Evolutionary conservation across 2,113 vertebrate species (phyloP).

Genomic region (Toxotes jaculatrix): DNA sequence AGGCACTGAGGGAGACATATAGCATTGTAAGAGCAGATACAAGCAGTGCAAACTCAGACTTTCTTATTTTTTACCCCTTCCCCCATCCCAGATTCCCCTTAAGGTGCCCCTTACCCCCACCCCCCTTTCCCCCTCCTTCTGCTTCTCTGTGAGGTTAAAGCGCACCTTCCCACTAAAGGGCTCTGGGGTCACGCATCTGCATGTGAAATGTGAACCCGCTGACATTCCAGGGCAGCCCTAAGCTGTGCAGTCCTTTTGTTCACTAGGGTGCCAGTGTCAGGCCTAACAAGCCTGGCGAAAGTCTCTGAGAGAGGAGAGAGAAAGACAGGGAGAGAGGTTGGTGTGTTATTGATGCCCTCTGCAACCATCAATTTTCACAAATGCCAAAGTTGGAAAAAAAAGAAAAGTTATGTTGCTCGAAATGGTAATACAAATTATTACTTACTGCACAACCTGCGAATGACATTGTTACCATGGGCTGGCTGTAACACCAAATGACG

Average conservation of each 20-base stretch:
- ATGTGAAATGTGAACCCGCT: conserved; percentile 97
- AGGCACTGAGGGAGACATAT: conserved; percentile 36
- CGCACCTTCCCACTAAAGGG: conserved; percentile 88
- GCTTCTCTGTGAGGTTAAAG: conserved; percentile 86
- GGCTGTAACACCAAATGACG: conserved; percentile 7
- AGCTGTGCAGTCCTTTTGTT: conserved; percentile 91
- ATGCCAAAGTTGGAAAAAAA: conserved; percentile 43
- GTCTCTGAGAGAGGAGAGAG: conserved; percentile 53
- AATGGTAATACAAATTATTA: conserved; percentile 22
- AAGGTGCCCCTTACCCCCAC: conserved; percentile 81
- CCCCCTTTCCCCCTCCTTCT: conserved; percentile 78
- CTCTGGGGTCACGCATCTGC: conserved; percentile 94
- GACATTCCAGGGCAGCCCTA: conserved; percentile 92
- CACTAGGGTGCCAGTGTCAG: conserved; percentile 90
- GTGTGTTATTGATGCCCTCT: conserved; percentile 60
- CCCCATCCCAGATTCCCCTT: conserved; percentile 65
- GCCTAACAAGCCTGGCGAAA: conserved; percentile 88
- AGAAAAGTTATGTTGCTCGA: conserved; percentile 29
- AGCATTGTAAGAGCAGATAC: conserved; percentile 53
- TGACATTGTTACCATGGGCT: conserved; percentile 20
- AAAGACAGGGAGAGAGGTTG: conserved; percentile 43
- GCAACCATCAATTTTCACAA: conserved; percentile 33
- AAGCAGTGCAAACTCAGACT: conserved; percentile 59
- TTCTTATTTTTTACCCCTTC: conserved; percentile 77
- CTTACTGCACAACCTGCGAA: conserved; percentile 2